Evolutionary conservation across 1,140 invertebrate species (phyloP).

Genomic region (Aphelenchoides fujianensis): DNA sequence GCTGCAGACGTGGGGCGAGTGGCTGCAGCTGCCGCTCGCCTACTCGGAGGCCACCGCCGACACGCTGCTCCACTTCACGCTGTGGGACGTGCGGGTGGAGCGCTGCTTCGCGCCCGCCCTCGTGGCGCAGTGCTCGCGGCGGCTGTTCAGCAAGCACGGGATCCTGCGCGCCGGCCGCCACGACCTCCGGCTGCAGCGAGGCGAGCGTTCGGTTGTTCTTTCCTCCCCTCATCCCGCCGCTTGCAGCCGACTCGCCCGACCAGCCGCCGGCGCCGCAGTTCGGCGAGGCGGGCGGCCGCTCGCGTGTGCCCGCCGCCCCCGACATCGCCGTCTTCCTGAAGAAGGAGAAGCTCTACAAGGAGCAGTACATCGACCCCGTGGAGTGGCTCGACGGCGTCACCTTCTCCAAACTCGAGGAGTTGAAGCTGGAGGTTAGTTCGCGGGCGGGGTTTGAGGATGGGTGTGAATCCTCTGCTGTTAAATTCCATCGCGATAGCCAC

Average conservation of each 20-base stretch:
- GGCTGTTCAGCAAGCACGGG: slow-evolving; percentile 71
- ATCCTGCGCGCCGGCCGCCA: slow-evolving; percentile 47
- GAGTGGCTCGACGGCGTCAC: slow-evolving; percentile 94
- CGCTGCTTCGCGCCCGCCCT: slow-evolving; percentile 70
- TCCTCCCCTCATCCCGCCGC: background rate
- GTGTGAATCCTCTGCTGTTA: no score
- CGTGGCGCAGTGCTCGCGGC: slow-evolving; percentile 44
- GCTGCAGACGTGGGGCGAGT: slow-evolving; percentile 86
- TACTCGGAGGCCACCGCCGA: slow-evolving; percentile 86
- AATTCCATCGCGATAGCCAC: slow-evolving; percentile 19
- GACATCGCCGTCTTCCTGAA: slow-evolving; percentile 59
- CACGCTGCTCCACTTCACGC: slow-evolving; percentile 81
- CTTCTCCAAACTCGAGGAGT: slow-evolving; percentile 89
- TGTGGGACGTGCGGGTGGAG: slow-evolving; percentile 85
- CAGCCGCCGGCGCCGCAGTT: background rate
- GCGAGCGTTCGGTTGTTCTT: background rate
- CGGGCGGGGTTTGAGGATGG: no score
- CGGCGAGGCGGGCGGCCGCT: background rate
- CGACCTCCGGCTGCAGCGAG: slow-evolving; percentile 33
- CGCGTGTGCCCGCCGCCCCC: background rate
- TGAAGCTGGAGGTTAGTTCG: slow-evolving; percentile 88
- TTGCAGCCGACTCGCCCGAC: background rate
- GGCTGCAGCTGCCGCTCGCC: slow-evolving; percentile 84
- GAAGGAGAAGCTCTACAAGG: slow-evolving; percentile 86
- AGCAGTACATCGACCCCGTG: slow-evolving; percentile 87